phyloP scores from a whole-genome alignment of 1,140 invertebrate species.

The Popillia japonica region DNA sequence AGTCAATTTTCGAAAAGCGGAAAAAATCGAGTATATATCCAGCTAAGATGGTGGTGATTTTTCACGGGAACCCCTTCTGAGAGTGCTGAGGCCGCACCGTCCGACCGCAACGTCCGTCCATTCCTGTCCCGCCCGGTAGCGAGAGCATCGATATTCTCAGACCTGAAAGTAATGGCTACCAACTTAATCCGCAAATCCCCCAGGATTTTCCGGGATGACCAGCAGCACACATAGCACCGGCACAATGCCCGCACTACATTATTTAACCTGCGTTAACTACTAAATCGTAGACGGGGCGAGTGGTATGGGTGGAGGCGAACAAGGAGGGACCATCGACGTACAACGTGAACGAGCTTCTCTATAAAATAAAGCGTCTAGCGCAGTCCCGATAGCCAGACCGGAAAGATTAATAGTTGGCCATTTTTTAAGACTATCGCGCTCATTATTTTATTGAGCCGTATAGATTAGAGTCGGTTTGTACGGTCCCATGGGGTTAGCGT shows the following conservation, averaged over 20 bases:
- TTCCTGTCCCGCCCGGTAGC: slow-evolving; percentile 25
- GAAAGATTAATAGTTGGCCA: slow-evolving; percentile 43
- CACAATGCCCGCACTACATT: slow-evolving; percentile 54
- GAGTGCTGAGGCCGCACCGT: slow-evolving; percentile 37
- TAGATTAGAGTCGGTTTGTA: slow-evolving; percentile 30
- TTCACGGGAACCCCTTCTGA: slow-evolving; percentile 15
- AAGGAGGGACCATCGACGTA: background rate
- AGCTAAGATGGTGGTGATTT: slow-evolving; percentile 37
- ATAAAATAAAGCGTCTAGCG: slow-evolving; percentile 44
- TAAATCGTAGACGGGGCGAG: slow-evolving; percentile 49
- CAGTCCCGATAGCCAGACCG: slow-evolving; percentile 28
- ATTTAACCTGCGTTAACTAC: slow-evolving; percentile 53
- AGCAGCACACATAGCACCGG: slow-evolving; percentile 43
- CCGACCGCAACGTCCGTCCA: slow-evolving; percentile 41
- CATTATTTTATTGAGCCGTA: slow-evolving; percentile 35
- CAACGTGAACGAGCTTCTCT: slow-evolving; percentile 17
- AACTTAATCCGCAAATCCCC: slow-evolving; percentile 53
- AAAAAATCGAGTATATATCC: slow-evolving; percentile 12
- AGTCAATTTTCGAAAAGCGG: background rate
- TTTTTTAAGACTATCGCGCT: slow-evolving; percentile 39
- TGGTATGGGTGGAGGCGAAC: background rate
- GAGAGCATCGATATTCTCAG: slow-evolving; percentile 48
- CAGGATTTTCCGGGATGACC: slow-evolving; percentile 50
- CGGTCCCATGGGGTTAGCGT: background rate
- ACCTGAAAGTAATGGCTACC: slow-evolving; percentile 50